A percentile compares a stretch with the other conserved stretches of the same genome.
Evolutionary conservation across 1,140 invertebrate species (phyloP).

Genomic region (Conopomorpha cramerella): DNA sequence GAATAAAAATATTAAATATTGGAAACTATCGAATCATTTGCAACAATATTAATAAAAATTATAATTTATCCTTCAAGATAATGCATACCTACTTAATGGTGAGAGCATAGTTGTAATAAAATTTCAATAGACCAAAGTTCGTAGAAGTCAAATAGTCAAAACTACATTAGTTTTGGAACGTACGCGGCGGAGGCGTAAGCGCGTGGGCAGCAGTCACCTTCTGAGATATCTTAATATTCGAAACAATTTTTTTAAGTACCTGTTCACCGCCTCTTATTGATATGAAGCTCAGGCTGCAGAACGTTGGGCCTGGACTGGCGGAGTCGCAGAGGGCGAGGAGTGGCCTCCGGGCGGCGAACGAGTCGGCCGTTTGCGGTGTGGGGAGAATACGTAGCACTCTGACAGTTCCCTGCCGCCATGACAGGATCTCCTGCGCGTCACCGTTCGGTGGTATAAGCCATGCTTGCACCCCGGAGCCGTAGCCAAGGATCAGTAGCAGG

Average conservation of each 20-base stretch:
- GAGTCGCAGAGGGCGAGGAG: constrained; percentile 88
- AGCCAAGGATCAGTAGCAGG: constrained; percentile 77
- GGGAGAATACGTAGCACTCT: constrained; percentile 82
- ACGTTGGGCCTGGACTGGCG: constrained; percentile 77
- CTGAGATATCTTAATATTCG: no score
- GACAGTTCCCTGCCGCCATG: constrained; percentile 86
- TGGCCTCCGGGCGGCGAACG: constrained; percentile 77
- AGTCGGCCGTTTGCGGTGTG: constrained; percentile 72
- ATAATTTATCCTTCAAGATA: no score
- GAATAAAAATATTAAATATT: no score
- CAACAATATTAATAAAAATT: no score
- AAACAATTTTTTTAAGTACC: constrained; percentile 65
- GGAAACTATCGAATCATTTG: no score
- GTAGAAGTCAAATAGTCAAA: no score
- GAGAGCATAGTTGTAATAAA: no score
- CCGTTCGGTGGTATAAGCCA: constrained; percentile 82
- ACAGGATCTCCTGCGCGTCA: constrained; percentile 89
- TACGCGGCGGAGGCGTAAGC: no score
- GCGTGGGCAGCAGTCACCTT: no score
- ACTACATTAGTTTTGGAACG: no score
- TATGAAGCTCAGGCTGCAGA: constrained; percentile 86
- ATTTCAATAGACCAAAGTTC: no score
- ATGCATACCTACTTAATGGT: no score
- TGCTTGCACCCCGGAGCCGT: constrained; percentile 57
- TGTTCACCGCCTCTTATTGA: constrained; percentile 89